Base-by-base conservation (phyloP, 2,797 vertebrate genomes). In the Leptoclinus maculatus region DNA sequence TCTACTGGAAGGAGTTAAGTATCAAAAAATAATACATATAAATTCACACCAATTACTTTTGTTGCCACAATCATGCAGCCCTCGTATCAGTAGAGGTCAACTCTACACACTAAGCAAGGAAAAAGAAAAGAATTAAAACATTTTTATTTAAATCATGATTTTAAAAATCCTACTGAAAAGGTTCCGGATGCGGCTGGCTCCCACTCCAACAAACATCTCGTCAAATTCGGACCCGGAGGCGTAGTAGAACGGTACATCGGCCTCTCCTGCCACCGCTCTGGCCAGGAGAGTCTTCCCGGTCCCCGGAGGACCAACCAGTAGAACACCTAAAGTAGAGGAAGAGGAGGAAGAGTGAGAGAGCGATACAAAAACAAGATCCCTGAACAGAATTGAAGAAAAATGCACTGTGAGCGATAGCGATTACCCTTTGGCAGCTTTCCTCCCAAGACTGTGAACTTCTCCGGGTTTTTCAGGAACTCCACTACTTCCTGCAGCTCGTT, bases 131-230 rank as follows among this genome's bases (percentile, higher is more conserved):
- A 43, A 56, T 23, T 14, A 0, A 12, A 38, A 25, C 32, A 6
- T 43, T 2, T 34, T n/a, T 25, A 45, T 34, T 23, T 14, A 57
- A 19, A 23, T 21, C 17, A 11, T 9, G 3, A 36, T 3, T 17
- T 6, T 2, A n/a, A 5, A 34, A 38, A 69, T 96, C 96, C 27
- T 90, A 99, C 98, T 96, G 84, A 99, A 99, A 19, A 99, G 95
- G 90, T 99, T 99, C 88, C 98, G 94, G 91, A 99, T 99, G 73
- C 98, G 97, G 86, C 98, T 99, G n/a, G 98, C 98, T 91, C 98
- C 98, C 4, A 99, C 97, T 1, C 98, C 98, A 60, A 99, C 98
- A 90, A 99, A 99, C 98, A 99, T 99, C 93, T 99, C 98, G 72
- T 99, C 98, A 76, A 99, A 99, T 90, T 99, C 98, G 0, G 98